Evolutionary conservation across 2,888 invertebrate species (phyloP).

Genomic region (Agonopterix subpropinquella): DNA sequence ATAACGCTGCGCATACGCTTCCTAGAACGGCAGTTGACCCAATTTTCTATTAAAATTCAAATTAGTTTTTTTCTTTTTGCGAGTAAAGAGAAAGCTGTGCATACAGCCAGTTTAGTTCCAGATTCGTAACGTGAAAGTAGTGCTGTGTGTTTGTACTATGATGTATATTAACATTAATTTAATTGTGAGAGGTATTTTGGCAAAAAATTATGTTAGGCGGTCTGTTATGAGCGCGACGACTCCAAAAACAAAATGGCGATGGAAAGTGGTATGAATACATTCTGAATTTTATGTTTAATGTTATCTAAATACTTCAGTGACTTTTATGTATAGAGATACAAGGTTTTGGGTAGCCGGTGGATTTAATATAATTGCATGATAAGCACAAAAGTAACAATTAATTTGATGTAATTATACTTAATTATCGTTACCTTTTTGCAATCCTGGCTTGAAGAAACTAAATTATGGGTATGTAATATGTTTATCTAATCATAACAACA

Average conservation of each 20-base stretch:
- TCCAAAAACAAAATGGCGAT: slow-evolving; percentile 47
- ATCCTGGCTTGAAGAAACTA: too few relatives aligned
- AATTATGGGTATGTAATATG: too few relatives aligned
- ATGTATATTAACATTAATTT: not conserved
- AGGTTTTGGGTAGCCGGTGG: too few relatives aligned
- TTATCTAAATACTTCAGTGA: too few relatives aligned
- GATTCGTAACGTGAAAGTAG: slow-evolving; percentile 57
- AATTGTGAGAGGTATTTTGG: not conserved
- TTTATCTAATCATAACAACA: too few relatives aligned
- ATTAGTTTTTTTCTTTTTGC: slow-evolving; percentile 66
- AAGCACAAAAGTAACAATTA: too few relatives aligned
- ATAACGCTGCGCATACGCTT: slow-evolving; percentile 36
- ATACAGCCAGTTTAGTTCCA: slow-evolving; percentile 43
- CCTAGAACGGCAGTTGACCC: slow-evolving; percentile 56
- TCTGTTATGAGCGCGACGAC: slow-evolving; percentile 10
- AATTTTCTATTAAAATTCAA: slow-evolving; percentile 69
- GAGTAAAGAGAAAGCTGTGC: slow-evolving; percentile 59
- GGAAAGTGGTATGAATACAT: slow-evolving; percentile 12
- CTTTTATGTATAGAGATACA: too few relatives aligned
- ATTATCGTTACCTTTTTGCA: too few relatives aligned
- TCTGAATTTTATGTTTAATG: too few relatives aligned
- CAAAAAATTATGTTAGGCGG: not conserved
- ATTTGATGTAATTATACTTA: too few relatives aligned
- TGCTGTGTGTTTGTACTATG: slow-evolving; percentile 23
- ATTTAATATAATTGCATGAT: too few relatives aligned